Evolutionary conservation across 2,797 vertebrate genomes (phyloP).

Genomic region (Triplophysa bombifrons): DNA sequence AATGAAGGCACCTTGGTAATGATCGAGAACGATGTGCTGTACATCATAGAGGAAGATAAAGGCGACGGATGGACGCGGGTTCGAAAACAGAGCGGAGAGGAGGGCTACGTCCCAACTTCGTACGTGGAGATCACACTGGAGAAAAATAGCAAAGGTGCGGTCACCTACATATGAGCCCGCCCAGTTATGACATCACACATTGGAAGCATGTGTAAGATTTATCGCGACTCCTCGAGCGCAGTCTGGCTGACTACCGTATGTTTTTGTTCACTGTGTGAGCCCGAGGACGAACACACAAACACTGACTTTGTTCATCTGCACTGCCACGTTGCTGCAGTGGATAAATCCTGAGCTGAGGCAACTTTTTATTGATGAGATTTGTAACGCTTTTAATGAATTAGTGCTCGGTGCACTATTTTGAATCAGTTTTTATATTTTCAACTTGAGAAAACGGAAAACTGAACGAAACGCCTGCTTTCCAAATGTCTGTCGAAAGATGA

Average conservation of each 20-base stretch:
- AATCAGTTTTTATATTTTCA: constrained; percentile 21
- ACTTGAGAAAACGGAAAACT: neutral
- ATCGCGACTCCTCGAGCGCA: constrained; percentile 41
- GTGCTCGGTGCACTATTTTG: neutral
- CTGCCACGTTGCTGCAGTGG: constrained; percentile 1
- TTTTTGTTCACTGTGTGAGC: constrained; percentile 75
- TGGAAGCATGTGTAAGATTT: constrained; percentile 17
- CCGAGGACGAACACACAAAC: constrained; percentile 53
- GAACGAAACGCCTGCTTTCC: constrained; percentile 5
- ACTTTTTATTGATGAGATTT: constrained; percentile 17
- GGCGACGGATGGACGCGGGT: constrained; percentile 98
- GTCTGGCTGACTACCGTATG: constrained; percentile 28
- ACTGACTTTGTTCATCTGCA: constrained; percentile 19
- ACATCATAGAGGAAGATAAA: constrained; percentile 98
- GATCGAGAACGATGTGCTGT: constrained; percentile 93
- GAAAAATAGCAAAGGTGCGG: constrained; percentile 99
- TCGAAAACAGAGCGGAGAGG: constrained; percentile 92
- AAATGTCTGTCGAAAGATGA: neutral
- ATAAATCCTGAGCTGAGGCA: neutral
- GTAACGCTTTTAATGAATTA: constrained; percentile 2
- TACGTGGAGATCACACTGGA: constrained; percentile 99
- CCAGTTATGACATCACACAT: constrained; percentile 42
- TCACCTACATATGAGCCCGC: constrained; percentile 92
- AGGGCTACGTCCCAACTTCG: constrained; percentile 97
- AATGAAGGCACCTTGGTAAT: constrained; percentile 97